These are phyloP conservation scores for Cataglyphis hispanica DNA, from an alignment of 1,140 invertebrate species.

Conservation along the genomic window DNA sequence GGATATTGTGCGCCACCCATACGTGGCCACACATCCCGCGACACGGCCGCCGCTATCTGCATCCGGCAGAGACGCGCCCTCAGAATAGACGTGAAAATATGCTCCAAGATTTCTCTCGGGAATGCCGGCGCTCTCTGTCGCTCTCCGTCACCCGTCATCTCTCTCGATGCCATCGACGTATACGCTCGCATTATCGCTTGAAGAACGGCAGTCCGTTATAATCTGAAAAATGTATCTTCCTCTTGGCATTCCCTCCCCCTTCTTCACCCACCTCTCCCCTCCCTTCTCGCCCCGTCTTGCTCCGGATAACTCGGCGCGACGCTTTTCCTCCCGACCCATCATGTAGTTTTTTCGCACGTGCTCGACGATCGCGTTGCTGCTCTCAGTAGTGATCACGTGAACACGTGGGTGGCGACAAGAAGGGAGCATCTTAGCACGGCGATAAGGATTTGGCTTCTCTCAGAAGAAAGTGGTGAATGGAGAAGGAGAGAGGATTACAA, in stretches of 20 bases:
- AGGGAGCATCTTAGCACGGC: background rate
- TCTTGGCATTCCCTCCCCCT: background rate
- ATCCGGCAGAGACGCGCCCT: slow-evolving; percentile 84
- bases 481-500: background rate
- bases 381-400: slow-evolving; percentile 63
- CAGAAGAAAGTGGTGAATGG: slow-evolving; percentile 3
- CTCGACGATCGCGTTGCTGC: slow-evolving; percentile 49
- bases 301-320: slow-evolving; percentile 9
- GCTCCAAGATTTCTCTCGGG: slow-evolving; percentile 85
- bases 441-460: slow-evolving; percentile 37
- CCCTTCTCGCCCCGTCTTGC: background rate
- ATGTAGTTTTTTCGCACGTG: slow-evolving; percentile 39
- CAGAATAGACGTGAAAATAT: slow-evolving; percentile 85
- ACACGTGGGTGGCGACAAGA: slow-evolving; percentile 37
- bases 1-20: slow-evolving; percentile 80
- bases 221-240: slow-evolving; percentile 73
- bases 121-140: slow-evolving; percentile 68
- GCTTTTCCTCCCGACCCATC: background rate
- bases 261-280: background rate
- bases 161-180: slow-evolving; percentile 52
- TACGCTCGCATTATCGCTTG: slow-evolving; percentile 66
- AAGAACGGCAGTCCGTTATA: slow-evolving; percentile 61
- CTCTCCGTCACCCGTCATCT: background rate
- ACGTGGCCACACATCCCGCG: slow-evolving; percentile 77
- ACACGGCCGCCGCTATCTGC: slow-evolving; percentile 82